Percentiles rank a stretch among this genome's conserved stretches.
Evolutionary conservation across 2,888 invertebrate species (phyloP).

Genomic region (Platycnemis pennipes): DNA sequence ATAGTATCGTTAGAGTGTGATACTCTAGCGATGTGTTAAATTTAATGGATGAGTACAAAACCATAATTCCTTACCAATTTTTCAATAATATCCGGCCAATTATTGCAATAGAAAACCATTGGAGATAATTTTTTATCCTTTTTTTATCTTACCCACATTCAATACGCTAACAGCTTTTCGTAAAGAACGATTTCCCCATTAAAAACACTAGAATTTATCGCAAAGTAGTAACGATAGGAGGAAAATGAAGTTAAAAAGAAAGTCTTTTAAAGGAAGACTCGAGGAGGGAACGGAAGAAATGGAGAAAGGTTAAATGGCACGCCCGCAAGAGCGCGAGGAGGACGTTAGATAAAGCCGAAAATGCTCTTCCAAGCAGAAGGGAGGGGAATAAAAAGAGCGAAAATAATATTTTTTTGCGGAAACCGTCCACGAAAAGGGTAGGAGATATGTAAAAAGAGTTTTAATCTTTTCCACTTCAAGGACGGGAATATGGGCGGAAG

Average conservation of each 20-base stretch:
- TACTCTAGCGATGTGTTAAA: too few species aligned
- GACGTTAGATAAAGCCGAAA: constrained; percentile 1
- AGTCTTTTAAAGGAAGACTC: background rate
- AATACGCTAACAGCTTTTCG: too few species aligned
- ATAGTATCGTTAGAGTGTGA: too few species aligned
- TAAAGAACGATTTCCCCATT: too few species aligned
- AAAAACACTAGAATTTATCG: background rate
- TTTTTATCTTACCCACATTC: too few species aligned
- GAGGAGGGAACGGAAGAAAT: background rate
- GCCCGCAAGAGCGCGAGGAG: background rate
- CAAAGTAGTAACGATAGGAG: background rate
- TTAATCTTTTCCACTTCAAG: background rate
- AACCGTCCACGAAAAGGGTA: background rate
- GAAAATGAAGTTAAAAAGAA: background rate
- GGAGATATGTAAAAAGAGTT: constrained; percentile 5
- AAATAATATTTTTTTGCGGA: background rate
- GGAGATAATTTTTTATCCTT: too few species aligned
- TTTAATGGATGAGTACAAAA: too few species aligned
- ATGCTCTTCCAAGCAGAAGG: constrained; percentile 6
- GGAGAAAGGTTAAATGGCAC: background rate
- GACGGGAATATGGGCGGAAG: background rate
- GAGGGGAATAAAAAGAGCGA: background rate
- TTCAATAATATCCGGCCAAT: too few species aligned
- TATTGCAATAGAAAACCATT: too few species aligned
- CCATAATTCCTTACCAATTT: too few species aligned